Conservation (phyloP, 2,888 invertebrate genomes). For the Microchrysa polita region DNA sequence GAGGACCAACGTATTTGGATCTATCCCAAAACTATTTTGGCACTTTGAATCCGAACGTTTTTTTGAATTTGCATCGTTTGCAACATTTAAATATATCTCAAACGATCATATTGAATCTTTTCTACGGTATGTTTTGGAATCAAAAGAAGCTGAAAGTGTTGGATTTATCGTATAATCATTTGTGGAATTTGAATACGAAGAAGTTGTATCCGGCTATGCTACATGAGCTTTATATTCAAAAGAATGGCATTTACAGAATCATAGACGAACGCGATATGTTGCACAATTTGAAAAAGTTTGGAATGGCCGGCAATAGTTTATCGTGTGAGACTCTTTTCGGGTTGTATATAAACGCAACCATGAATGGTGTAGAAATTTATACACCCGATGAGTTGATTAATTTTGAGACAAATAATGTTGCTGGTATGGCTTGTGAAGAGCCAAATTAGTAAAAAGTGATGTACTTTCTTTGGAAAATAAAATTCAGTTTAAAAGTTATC, state of each 20-base stretch:
- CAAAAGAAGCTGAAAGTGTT: constrained; percentile 21
- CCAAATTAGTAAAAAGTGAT: background rate
- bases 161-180: constrained; percentile 23
- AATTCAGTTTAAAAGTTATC: too few species aligned
- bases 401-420: background rate
- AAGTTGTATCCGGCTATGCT: constrained; percentile 5
- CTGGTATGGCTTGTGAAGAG: constrained; percentile 22
- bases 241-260: constrained; percentile 22
- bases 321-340: constrained; percentile 1
- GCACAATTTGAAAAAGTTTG: background rate
- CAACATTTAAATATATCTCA: constrained; percentile 20
- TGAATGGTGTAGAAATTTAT: background rate
- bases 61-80: background rate
- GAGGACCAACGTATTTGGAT: constrained; percentile 4
- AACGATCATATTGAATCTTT: constrained; percentile 25
- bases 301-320: constrained; percentile 31
- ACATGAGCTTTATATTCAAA: constrained; percentile 29
- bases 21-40: constrained; percentile 27
- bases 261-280: background rate
- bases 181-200: constrained; percentile 23
- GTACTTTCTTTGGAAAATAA: too few species aligned
- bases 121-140: constrained; percentile 33
- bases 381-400: background rate
- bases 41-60: background rate
- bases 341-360: background rate